A percentile compares a stretch with the other conserved stretches of the same genome.
phyloP scores from a whole-genome alignment of 2,888 invertebrate species.

The Protodeltote pygarga region DNA sequence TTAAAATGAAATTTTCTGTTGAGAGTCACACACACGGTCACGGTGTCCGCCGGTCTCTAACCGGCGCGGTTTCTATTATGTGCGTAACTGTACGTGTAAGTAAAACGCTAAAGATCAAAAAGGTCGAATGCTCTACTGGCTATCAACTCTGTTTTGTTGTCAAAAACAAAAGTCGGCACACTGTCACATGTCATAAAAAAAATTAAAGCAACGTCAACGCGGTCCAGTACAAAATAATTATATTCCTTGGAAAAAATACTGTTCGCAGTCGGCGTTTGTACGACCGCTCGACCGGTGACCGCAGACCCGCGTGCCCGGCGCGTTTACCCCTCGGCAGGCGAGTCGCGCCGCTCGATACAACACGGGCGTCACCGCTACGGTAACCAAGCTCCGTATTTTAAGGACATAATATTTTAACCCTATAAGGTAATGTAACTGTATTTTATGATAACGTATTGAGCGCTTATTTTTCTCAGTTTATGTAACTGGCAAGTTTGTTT shows the following conservation, averaged over 20 bases:
- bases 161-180: no score
- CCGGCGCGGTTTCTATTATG: no score
- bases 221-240: conserved; percentile 9
- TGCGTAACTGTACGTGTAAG: no score
- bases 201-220: not conserved
- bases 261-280: conserved; percentile 28
- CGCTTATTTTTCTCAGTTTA: not conserved
- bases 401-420: not conserved
- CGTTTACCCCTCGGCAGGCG: conserved; percentile 46
- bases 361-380: conserved; percentile 47
- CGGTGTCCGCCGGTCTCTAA: no score
- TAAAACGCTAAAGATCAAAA: no score
- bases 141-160: no score
- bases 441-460: not conserved
- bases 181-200: no score
- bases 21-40: no score
- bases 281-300: conserved; percentile 17
- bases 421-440: not conserved
- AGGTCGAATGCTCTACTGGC: no score
- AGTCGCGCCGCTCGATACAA: conserved; percentile 50
- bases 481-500: no score
- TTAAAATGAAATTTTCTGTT: no score
- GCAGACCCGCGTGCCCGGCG: conserved; percentile 23
- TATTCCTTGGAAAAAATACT: conserved; percentile 8
- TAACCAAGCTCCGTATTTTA: conserved; percentile 34